phyloP scores from a whole-genome alignment of 2,888 invertebrate species.

The Bimastos eiseni region DNA sequence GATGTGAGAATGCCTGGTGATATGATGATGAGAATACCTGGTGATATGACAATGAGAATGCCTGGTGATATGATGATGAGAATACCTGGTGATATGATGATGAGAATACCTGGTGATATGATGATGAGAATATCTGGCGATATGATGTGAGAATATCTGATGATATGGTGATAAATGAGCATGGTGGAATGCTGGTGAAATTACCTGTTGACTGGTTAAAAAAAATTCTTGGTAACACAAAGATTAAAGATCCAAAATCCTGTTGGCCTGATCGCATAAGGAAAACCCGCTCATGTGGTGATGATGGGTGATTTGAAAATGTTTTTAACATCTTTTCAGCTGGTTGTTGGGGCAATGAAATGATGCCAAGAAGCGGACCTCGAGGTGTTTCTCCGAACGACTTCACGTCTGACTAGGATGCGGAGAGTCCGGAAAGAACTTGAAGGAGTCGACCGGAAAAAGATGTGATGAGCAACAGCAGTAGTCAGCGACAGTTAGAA shows the following conservation, averaged over 20 bases:
- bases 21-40: neutral
- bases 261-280: too few species aligned
- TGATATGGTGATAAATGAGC: neutral
- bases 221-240: neutral
- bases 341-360: constrained; percentile 10
- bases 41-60: too few species aligned
- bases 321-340: neutral
- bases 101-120: too few species aligned
- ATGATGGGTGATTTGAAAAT: neutral
- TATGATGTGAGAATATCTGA: too few species aligned
- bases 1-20: neutral
- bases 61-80: too few species aligned
- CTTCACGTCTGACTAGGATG: neutral
- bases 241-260: neutral
- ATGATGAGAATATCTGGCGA: too few species aligned
- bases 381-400: constrained; percentile 14
- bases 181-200: neutral
- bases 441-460: neutral
- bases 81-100: neutral
- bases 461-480: neutral
- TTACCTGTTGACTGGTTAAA: neutral
- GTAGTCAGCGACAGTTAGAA: constrained; percentile 22
- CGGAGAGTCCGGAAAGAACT: neutral
- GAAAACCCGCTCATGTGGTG: neutral
- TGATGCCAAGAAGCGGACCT: constrained; percentile 7